Evolutionary conservation across 1,140 invertebrate species (phyloP).

Genomic region (Chironomus tepperi): DNA sequence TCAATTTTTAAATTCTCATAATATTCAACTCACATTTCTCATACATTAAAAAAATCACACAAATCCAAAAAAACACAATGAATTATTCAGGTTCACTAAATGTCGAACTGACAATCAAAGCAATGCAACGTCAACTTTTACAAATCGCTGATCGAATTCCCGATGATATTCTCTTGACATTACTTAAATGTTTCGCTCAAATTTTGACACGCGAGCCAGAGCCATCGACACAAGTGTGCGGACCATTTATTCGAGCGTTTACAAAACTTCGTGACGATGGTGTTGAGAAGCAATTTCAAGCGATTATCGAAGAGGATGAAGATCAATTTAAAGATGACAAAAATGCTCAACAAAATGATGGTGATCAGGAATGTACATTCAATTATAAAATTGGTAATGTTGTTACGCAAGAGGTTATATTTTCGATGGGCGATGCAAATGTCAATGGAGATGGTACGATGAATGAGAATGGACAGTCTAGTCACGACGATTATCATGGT

Average conservation of each 20-base stretch:
- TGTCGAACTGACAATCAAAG: neutral
- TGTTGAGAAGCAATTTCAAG: neutral
- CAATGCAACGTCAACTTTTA: slow-evolving; percentile 4
- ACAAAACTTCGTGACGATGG: slow-evolving; percentile 5
- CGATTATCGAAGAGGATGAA: neutral
- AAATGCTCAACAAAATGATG: neutral
- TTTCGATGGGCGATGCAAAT: neutral
- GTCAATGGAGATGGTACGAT: neutral
- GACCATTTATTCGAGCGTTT: slow-evolving; percentile 16
- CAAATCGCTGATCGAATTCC: neutral
- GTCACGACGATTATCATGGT: neutral
- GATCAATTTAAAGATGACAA: neutral
- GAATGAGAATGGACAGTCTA: neutral
- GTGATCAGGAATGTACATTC: slow-evolving; percentile 9
- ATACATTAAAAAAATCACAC: neutral
- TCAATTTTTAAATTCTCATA: neutral
- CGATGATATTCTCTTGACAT: slow-evolving; percentile 7
- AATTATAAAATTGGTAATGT: slow-evolving; percentile 18
- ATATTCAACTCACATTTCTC: neutral
- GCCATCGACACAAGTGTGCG: neutral
- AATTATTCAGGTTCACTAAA: slow-evolving; percentile 1
- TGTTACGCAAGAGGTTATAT: slow-evolving; percentile 7
- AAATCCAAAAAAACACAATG: neutral
- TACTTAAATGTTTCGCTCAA: neutral
- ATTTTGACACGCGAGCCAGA: neutral